These are phyloP conservation scores for Chaetodon trifasciatus DNA, from an alignment of 2,797 vertebrate species.

Conservation along the genomic window DNA sequence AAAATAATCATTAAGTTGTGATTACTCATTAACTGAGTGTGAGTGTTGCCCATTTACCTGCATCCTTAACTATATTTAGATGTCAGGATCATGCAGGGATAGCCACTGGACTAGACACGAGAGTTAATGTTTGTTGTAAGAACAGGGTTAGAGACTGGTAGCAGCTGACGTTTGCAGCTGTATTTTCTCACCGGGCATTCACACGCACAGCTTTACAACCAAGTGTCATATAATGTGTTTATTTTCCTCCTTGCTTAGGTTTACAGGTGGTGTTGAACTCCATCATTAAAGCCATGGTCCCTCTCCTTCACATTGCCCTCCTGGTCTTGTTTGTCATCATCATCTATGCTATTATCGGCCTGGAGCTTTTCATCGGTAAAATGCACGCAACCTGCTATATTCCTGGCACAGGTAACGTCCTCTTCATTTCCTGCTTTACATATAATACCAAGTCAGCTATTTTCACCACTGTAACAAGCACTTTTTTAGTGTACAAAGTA, in stretches of 20 bases:
- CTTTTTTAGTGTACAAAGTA: background rate
- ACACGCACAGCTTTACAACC: background rate
- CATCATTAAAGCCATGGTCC: constrained; percentile 99
- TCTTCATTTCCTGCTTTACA: constrained; percentile 7
- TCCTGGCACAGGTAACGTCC: constrained; percentile 89
- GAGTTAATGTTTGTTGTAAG: background rate
- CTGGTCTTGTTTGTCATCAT: constrained; percentile 99
- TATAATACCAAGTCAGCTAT: background rate
- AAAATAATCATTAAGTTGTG: too few relatives aligned
- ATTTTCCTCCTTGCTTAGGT: constrained; percentile 84
- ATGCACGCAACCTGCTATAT: constrained; percentile 98
- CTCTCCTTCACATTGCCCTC: constrained; percentile 98
- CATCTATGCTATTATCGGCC: constrained; percentile 99
- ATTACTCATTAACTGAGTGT: background rate
- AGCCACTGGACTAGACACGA: background rate
- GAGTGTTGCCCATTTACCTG: background rate
- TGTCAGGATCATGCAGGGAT: background rate
- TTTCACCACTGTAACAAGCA: background rate
- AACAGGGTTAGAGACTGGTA: background rate
- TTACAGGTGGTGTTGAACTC: constrained; percentile 99
- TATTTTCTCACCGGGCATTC: constrained; percentile 3
- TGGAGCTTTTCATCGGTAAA: constrained; percentile 99
- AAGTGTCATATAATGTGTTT: constrained; percentile 3
- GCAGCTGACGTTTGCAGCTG: background rate
- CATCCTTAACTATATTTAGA: background rate